A percentile compares a stretch with the other conserved stretches of the same genome.
phyloP scores from a whole-genome alignment of 2,797 vertebrate species.

The Muraenolepis orangiensis region DNA sequence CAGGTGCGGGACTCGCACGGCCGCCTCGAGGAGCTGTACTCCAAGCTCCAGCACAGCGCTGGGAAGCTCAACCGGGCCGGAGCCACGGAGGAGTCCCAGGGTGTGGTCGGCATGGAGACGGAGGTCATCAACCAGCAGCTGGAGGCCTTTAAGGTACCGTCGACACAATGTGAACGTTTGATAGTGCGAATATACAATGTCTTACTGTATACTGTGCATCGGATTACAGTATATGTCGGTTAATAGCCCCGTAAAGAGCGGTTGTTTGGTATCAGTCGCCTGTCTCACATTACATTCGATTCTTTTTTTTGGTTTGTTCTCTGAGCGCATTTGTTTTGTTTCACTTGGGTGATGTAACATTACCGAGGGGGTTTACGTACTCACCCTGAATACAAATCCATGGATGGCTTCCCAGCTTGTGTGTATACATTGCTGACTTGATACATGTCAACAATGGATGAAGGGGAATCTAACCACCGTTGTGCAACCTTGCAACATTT shows the following conservation, averaged over 20 bases:
- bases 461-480: not conserved
- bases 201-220: not conserved
- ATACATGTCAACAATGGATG: not conserved
- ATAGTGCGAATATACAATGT: not conserved
- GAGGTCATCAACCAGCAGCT: constrained; percentile 94
- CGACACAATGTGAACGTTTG: not conserved
- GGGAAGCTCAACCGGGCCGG: constrained; percentile 73
- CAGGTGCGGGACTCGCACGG: constrained; percentile 77
- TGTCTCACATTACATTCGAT: constrained; percentile 12
- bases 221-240: not conserved
- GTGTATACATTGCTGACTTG: not conserved
- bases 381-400: not conserved
- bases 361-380: constrained; percentile 5
- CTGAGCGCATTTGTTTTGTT: not conserved
- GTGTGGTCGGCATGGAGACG: constrained; percentile 91
- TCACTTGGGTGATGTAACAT: constrained; percentile 16
- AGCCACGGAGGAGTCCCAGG: constrained; percentile 88
- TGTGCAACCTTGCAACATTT: not conserved
- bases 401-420: not conserved
- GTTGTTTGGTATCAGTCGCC: not conserved
- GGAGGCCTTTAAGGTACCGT: constrained; percentile 87
- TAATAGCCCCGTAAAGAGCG: not conserved
- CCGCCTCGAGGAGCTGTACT: constrained; percentile 82
- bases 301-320: constrained; percentile 18
- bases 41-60: constrained; percentile 75